Evolutionary conservation across 2,797 vertebrate species (phyloP).

Genomic region (Centropyge bicolor): DNA sequence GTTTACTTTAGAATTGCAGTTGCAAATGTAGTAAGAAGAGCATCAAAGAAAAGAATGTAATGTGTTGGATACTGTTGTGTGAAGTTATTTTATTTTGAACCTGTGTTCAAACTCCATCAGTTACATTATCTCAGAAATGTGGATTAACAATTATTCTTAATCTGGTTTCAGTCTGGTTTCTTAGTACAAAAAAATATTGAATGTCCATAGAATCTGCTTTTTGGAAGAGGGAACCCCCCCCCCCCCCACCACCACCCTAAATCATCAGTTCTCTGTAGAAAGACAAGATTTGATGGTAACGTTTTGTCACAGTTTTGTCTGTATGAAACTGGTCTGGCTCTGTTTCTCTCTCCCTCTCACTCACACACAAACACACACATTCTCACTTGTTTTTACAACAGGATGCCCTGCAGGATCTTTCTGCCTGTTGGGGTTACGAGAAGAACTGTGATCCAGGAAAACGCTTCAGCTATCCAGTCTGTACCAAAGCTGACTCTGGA

Average conservation of each 20-base stretch:
- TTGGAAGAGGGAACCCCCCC: neutral
- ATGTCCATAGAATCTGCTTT: neutral
- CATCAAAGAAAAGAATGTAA: neutral
- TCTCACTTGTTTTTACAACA: slow-evolving; percentile 69
- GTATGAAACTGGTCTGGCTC: neutral
- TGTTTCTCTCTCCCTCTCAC: neutral
- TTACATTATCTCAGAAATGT: no score
- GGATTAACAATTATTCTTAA: neutral
- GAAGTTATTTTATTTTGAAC: neutral
- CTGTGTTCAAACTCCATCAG: no score
- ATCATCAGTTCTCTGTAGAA: no score
- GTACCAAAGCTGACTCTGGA: slow-evolving; percentile 90
- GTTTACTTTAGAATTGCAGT: neutral
- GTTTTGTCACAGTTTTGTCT: no score
- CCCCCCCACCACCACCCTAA: no score
- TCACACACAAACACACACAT: neutral
- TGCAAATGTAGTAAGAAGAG: neutral
- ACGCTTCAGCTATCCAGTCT: slow-evolving; percentile 91
- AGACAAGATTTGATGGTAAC: no score
- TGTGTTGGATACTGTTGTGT: neutral
- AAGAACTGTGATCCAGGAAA: slow-evolving; percentile 88
- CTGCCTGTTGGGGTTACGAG: slow-evolving; percentile 97
- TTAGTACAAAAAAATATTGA: no score
- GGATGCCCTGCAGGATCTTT: slow-evolving; percentile 87
- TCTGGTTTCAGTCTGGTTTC: neutral